Conservation (phyloP, 2,113 vertebrate species). For the Carollia perspicillata region DNA sequence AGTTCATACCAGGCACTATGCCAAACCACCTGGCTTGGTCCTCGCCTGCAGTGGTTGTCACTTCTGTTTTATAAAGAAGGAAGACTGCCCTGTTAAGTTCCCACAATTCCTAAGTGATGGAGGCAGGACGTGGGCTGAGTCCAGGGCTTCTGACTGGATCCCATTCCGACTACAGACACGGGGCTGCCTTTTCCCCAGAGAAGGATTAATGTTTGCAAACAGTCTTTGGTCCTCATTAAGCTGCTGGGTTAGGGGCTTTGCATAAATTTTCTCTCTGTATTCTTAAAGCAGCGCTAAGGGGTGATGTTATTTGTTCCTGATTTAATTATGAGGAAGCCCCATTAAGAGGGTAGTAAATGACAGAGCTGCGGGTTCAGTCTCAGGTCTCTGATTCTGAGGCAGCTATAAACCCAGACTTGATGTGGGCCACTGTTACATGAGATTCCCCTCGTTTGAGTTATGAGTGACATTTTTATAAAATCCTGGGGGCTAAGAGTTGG, state of each 20-base stretch:
- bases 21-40: background rate
- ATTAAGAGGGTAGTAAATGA: background rate
- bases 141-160: background rate
- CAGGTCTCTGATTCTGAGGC: background rate
- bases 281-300: background rate
- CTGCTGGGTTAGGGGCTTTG: background rate
- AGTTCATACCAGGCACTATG: background rate
- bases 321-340: constrained; percentile 4
- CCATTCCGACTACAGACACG: background rate
- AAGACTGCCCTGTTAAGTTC: background rate
- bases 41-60: background rate
- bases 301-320: background rate
- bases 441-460: background rate
- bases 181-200: background rate
- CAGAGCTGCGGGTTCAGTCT: background rate
- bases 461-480: background rate
- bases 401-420: background rate
- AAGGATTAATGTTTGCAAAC: background rate
- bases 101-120: background rate
- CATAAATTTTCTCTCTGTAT: background rate
- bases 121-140: background rate
- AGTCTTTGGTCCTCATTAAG: background rate
- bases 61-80: background rate
- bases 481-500: background rate
- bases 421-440: background rate